phyloP scores from a whole-genome alignment of 2,113 vertebrate species.

The Cynoglossus semilaevis region DNA sequence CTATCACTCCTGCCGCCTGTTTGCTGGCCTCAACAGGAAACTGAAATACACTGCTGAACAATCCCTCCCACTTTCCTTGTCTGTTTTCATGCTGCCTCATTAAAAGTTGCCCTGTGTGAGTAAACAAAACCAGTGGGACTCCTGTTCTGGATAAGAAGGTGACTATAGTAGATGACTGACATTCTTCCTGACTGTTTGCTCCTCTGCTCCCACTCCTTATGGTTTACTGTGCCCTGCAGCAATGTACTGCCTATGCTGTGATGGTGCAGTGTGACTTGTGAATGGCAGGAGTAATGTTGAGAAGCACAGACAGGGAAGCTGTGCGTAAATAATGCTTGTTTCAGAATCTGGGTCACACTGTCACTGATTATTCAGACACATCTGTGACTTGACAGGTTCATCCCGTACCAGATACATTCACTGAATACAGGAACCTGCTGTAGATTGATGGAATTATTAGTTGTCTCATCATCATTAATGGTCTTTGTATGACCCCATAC shows the following conservation, averaged over 20 bases:
- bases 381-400: constrained; percentile 36
- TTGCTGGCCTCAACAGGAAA: constrained; percentile 38
- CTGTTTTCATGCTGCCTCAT: constrained; percentile 5
- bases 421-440: neutral
- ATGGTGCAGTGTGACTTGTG: constrained; percentile 20
- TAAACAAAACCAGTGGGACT: constrained; percentile 7
- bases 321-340: constrained; percentile 60
- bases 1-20: constrained; percentile 39
- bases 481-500: too few species aligned
- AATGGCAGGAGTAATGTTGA: constrained; percentile 45
- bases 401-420: constrained; percentile 4
- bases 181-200: constrained; percentile 7
- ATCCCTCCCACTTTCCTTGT: constrained; percentile 1
- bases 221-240: constrained; percentile 43
- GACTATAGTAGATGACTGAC: constrained; percentile 9
- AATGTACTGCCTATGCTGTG: constrained; percentile 44
- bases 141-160: neutral
- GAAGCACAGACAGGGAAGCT: constrained; percentile 56
- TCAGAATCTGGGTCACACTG: constrained; percentile 68
- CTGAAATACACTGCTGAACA: constrained; percentile 7
- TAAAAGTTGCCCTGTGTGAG: neutral
- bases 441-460: neutral
- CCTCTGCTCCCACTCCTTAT: constrained; percentile 20
- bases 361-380: constrained; percentile 43
- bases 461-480: too few species aligned